Conservation (phyloP, 1,140 invertebrate species). For the Coboldia fuscipes region DNA sequence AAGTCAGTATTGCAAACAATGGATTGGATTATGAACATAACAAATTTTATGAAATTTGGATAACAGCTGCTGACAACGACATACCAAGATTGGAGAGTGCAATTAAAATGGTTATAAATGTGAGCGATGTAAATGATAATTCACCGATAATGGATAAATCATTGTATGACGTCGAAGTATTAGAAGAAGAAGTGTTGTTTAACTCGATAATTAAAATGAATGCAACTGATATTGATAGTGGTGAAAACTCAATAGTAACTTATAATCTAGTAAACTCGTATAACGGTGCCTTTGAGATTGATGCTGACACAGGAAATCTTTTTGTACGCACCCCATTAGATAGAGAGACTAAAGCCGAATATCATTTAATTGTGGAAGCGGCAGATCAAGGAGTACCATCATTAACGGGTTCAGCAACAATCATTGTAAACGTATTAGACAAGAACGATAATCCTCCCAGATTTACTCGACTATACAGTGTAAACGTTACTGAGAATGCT, state of each 20-base stretch:
- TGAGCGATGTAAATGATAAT: constrained; percentile 85
- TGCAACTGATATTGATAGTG: constrained; percentile 72
- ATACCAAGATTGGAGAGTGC: constrained; percentile 55
- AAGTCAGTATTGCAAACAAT: constrained; percentile 49
- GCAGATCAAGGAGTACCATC: constrained; percentile 66
- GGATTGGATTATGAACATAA: constrained; percentile 77
- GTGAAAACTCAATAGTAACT: constrained; percentile 61
- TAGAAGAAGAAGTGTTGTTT: constrained; percentile 70
- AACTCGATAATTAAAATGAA: constrained; percentile 50
- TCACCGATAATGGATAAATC: constrained; percentile 55
- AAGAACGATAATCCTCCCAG: constrained; percentile 90
- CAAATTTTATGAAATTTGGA: constrained; percentile 72
- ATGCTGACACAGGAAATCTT: constrained; percentile 61
- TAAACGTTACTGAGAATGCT: constrained; percentile 89
- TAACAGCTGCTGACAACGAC: constrained; percentile 73
- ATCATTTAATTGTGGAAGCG: constrained; percentile 68
- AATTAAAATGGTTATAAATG: constrained; percentile 55
- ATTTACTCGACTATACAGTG: constrained; percentile 79
- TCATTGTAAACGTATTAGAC: constrained; percentile 65
- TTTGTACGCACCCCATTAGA: constrained; percentile 69
- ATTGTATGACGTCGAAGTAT: constrained; percentile 63
- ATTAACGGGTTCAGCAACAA: constrained; percentile 62
- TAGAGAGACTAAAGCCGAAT: constrained; percentile 64
- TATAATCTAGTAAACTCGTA: constrained; percentile 58
- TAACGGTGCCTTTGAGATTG: constrained; percentile 58